A percentile compares a stretch with the other conserved stretches of the same genome.
phyloP scores from a whole-genome alignment of 2,888 invertebrate genomes.

The Melieria omissa region DNA sequence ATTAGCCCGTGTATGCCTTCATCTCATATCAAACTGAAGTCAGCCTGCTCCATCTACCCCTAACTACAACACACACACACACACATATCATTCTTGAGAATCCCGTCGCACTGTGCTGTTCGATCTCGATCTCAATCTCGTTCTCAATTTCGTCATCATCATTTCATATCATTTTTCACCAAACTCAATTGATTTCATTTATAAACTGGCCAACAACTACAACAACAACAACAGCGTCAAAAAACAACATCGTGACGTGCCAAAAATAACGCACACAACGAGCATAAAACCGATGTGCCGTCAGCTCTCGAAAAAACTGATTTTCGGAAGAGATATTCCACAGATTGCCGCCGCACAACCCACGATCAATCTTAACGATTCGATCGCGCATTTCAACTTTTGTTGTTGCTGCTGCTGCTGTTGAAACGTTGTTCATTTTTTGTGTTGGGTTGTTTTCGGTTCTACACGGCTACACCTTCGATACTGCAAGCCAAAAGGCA shows the following conservation, averaged over 20 bases:
- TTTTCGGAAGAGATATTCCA: too few species aligned
- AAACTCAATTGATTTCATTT: conserved; percentile 11
- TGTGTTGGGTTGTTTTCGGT: too few species aligned
- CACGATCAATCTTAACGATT: conserved; percentile 26
- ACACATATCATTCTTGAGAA: neutral
- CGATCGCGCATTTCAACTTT: too few species aligned
- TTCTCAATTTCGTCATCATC: neutral
- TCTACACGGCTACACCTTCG: too few species aligned
- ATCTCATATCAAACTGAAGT: too few species aligned
- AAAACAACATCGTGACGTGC: conserved; percentile 2
- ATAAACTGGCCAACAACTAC: neutral
- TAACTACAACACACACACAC: neutral
- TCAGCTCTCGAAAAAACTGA: too few species aligned
- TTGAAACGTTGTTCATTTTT: too few species aligned
- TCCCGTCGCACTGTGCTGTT: neutral
- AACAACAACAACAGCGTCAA: too few species aligned
- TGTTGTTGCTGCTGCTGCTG: too few species aligned
- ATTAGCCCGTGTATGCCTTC: too few species aligned
- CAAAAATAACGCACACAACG: neutral
- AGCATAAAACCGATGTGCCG: too few species aligned
- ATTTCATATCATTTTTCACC: conserved; percentile 25
- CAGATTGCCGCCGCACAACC: neutral
- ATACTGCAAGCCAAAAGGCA: too few species aligned
- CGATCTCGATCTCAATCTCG: conserved; percentile 1
- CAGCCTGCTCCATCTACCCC: neutral